Evolutionary conservation across 1,140 invertebrate species (phyloP), one percentile per base, ranked within the genome.

Genomic region (Panulirus ornatus): DNA sequence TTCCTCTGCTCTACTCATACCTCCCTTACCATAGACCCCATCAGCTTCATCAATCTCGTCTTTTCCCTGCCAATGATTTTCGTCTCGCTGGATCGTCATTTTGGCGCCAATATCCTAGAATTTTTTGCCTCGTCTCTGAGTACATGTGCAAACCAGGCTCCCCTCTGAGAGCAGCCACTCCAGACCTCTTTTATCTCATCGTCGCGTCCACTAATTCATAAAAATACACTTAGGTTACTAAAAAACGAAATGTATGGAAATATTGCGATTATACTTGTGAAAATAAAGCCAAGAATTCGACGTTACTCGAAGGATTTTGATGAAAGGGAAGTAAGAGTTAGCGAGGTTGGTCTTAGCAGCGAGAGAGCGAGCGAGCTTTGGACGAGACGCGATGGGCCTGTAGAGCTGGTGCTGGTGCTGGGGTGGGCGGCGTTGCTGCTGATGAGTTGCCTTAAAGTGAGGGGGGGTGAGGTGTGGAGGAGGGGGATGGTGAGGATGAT

Each of bases 101-200:
- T 66, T 30, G 58, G 58, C 58, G 58, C 30, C 58, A 66, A 66
- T 66, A 66, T 27, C 58, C 58, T 19, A 30, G 58, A 66, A 30
- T 66, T 66, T n/a, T 66, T 66, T 66, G 58, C n/a, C 30, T 11
- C 58, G 30, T 27, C 30, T 66, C 58, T 66, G 58, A 66, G 58
- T 66, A 66, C 58, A 66, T 66, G 58, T 66, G 58, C 58, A 66
- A 66, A 66, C 58, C n/a, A 6, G 22, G 58, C 9, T 19, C 51
- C 51, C 58, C 11, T 27, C n/a, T 30, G n/a, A 3, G 14, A 27
- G n/a, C 58, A 1, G 3, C 58, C 5, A 0, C 58, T 66, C 5
- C 30, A 6, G 3, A 27, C 58, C 58, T 27, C 27, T 66, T 30
- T 27, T 6, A 66, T 66, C n/a, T 27, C n/a, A n/a, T n/a, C n/a